Evolutionary conservation across 1,140 invertebrate genomes (phyloP).

Genomic region (Brachystomella parvula): DNA sequence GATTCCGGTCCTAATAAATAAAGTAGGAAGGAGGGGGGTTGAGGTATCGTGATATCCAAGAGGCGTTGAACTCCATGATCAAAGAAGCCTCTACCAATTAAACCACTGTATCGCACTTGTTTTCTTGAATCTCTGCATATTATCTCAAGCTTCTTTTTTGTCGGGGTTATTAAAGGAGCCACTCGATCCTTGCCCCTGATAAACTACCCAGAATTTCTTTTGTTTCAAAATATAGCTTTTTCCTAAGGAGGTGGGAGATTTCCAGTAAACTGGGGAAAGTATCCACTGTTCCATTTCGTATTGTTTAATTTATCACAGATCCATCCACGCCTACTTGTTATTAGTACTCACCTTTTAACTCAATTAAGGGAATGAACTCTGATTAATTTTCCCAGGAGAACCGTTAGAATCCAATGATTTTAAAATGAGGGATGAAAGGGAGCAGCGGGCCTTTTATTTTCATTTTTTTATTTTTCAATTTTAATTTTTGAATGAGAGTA

Average conservation of each 20-base stretch:
- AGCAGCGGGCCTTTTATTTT: too few relatives aligned
- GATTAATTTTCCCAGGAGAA: not conserved
- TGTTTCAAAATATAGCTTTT: too few relatives aligned
- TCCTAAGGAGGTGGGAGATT: too few relatives aligned
- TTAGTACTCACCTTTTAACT: conserved; percentile 5
- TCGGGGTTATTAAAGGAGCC: too few relatives aligned
- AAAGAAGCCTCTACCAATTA: not conserved
- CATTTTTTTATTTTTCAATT: too few relatives aligned
- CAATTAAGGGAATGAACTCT: not conserved
- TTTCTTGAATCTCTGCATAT: not conserved
- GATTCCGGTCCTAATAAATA: conserved; percentile 8
- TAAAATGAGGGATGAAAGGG: too few relatives aligned
- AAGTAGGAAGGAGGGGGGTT: not conserved
- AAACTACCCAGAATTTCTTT: too few relatives aligned
- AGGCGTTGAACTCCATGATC: conserved; percentile 8
- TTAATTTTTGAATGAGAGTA: too few relatives aligned
- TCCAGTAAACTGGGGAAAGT: too few relatives aligned
- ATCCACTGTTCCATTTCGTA: not conserved
- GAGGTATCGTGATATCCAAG: not conserved
- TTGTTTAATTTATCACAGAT: not conserved
- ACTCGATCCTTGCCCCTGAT: not conserved
- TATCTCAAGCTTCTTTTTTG: too few relatives aligned
- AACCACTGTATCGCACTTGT: conserved; percentile 7
- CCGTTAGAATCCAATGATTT: too few relatives aligned
- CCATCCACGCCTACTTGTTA: not conserved